phyloP scores from a whole-genome alignment of 92 coral and sea anemone genomes.

The Actinostola sp. region DNA sequence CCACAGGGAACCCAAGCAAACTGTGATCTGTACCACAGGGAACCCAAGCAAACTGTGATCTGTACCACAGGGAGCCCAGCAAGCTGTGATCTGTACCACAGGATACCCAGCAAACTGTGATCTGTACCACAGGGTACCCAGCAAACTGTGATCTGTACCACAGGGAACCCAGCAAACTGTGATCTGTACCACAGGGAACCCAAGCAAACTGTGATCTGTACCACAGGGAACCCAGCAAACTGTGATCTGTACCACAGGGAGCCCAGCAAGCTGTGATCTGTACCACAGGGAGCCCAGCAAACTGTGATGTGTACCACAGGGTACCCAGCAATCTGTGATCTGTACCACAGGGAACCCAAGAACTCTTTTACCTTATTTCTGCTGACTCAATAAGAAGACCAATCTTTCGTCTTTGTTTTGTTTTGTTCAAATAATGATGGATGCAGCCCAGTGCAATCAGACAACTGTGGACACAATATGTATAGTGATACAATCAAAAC shows the following conservation, averaged over 20 bases:
- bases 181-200: background rate
- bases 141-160: background rate
- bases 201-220: too few species aligned
- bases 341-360: background rate
- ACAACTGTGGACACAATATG: conserved; percentile 63
- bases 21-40: background rate
- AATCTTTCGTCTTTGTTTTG: conserved; percentile 89
- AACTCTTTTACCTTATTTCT: conserved; percentile 70
- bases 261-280: background rate
- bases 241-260: too few species aligned
- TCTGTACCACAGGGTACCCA: background rate
- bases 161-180: background rate
- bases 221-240: background rate
- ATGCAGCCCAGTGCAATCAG: conserved; percentile 88
- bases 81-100: too few species aligned
- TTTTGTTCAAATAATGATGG: conserved; percentile 90
- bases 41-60: background rate
- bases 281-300: background rate
- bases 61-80: background rate
- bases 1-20: background rate
- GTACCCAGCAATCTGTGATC: too few species aligned
- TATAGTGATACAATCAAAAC: too few species aligned
- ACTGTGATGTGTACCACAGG: background rate
- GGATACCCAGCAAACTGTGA: background rate
- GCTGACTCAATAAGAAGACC: conserved; percentile 88